Evolutionary conservation across 2,797 vertebrate genomes (phyloP).

Genomic region (Remorina albescens): DNA sequence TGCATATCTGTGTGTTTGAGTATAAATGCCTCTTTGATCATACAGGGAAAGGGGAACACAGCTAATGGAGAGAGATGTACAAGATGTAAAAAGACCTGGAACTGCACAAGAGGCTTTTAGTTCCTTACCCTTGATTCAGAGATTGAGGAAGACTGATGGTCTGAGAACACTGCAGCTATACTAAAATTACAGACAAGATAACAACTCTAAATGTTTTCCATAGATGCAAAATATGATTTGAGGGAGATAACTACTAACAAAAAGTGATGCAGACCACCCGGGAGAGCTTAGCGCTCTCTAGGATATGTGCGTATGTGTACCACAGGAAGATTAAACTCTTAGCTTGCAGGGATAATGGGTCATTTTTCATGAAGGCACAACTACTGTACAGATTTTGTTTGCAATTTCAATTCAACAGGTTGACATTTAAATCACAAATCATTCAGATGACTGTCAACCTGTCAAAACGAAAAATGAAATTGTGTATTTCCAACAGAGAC

Average conservation of each 20-base stretch:
- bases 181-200: slow-evolving; percentile 54
- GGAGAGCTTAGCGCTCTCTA: slow-evolving; percentile 9
- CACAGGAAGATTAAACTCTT: slow-evolving; percentile 22
- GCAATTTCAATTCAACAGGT: slow-evolving; percentile 19
- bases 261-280: slow-evolving; percentile 51
- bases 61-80: slow-evolving; percentile 80
- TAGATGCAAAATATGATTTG: slow-evolving; percentile 54
- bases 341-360: slow-evolving; percentile 5
- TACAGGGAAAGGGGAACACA: slow-evolving; percentile 66
- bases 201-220: slow-evolving; percentile 70
- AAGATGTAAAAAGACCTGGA: slow-evolving; percentile 68
- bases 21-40: slow-evolving; percentile 59
- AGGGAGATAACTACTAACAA: slow-evolving; percentile 58
- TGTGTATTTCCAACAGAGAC: background rate
- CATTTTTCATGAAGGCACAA: slow-evolving; percentile 5
- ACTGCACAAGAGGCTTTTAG: slow-evolving; percentile 73
- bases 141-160: slow-evolving; percentile 62
- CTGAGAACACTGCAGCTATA: slow-evolving; percentile 47
- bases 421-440: slow-evolving; percentile 34
- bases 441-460: background rate
- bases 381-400: slow-evolving; percentile 1
- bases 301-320: slow-evolving; percentile 11
- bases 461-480: background rate
- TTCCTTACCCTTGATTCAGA: slow-evolving; percentile 71
- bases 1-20: slow-evolving; percentile 9